Percentiles rank a stretch among this genome's conserved stretches.
These are phyloP conservation scores for Phengaris alcon DNA, from an alignment of 2,888 invertebrate species.

Conservation along the genomic window DNA sequence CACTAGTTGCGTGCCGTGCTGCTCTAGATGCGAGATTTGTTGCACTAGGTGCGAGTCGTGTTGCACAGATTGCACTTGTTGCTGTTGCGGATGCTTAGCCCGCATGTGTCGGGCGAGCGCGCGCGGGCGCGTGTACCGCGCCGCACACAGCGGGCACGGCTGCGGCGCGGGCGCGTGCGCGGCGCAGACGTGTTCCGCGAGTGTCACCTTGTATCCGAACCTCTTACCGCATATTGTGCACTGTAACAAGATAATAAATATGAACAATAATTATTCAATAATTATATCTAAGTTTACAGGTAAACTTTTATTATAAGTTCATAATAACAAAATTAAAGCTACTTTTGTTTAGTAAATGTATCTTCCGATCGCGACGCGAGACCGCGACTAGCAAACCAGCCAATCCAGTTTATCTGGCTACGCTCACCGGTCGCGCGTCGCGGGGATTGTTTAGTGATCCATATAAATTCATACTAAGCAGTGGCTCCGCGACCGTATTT, in stretches of 20 bases:
- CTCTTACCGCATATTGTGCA: slow-evolving; percentile 64
- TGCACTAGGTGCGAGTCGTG: not conserved
- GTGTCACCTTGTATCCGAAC: slow-evolving; percentile 65
- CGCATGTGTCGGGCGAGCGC: slow-evolving; percentile 58
- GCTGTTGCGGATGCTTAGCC: slow-evolving; percentile 42
- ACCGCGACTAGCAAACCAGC: too few relatives aligned
- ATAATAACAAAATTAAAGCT: too few relatives aligned
- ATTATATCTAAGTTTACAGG: too few relatives aligned
- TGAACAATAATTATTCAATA: too few relatives aligned
- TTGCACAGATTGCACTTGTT: not conserved
- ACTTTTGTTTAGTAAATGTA: too few relatives aligned
- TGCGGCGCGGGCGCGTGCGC: slow-evolving; percentile 56
- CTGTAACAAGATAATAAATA: slow-evolving; percentile 47
- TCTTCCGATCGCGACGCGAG: too few relatives aligned
- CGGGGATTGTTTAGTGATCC: too few relatives aligned
- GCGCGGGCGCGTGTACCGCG: slow-evolving; percentile 55
- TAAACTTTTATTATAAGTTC: too few relatives aligned
- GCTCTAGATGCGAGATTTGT: not conserved
- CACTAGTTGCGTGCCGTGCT: not conserved
- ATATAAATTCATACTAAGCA: too few relatives aligned
- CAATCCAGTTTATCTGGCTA: too few relatives aligned
- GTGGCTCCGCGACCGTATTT: too few relatives aligned
- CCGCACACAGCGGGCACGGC: slow-evolving; percentile 56
- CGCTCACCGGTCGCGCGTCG: too few relatives aligned
- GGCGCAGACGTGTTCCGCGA: slow-evolving; percentile 62